A percentile compares a stretch with the other conserved stretches of the same genome.
These are phyloP conservation scores for Monopterus albus DNA, from an alignment of 2,113 vertebrate species.

Conservation along the genomic window DNA sequence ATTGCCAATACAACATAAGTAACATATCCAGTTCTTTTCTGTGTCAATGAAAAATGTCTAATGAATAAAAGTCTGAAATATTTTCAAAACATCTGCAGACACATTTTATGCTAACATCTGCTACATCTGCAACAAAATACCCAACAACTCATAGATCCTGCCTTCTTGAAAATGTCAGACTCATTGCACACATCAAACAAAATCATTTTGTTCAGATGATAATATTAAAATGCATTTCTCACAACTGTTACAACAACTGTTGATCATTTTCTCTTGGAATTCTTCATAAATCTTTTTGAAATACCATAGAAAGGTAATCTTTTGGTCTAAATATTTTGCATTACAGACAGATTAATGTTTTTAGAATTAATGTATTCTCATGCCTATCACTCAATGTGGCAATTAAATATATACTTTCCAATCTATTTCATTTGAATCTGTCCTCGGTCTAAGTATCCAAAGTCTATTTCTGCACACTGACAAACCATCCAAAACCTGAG, in stretches of 20 bases:
- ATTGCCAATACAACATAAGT: slow-evolving; percentile 16
- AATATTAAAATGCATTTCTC: slow-evolving; percentile 53
- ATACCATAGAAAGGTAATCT: not conserved
- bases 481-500: no score
- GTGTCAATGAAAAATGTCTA: slow-evolving; percentile 35
- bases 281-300: slow-evolving; percentile 8
- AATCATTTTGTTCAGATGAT: slow-evolving; percentile 58
- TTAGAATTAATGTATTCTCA: no score
- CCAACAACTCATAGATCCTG: slow-evolving; percentile 47
- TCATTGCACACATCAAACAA: slow-evolving; percentile 73
- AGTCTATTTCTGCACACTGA: no score
- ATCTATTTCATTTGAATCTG: no score
- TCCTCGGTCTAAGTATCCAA: no score
- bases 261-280: slow-evolving; percentile 31
- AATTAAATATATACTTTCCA: no score
- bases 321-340: no score
- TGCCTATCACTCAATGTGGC: not conserved
- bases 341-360: no score
- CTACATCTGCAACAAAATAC: slow-evolving; percentile 48
- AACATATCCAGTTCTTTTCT: not conserved
- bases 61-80: slow-evolving; percentile 52
- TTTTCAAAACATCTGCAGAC: slow-evolving; percentile 69
- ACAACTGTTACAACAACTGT: slow-evolving; percentile 67
- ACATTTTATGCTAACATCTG: slow-evolving; percentile 68
- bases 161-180: slow-evolving; percentile 65